Percentiles rank a stretch among this genome's conserved stretches.
These are phyloP conservation scores for Pandemis heparana DNA, from an alignment of 2,888 invertebrate genomes.

Conservation along the genomic window DNA sequence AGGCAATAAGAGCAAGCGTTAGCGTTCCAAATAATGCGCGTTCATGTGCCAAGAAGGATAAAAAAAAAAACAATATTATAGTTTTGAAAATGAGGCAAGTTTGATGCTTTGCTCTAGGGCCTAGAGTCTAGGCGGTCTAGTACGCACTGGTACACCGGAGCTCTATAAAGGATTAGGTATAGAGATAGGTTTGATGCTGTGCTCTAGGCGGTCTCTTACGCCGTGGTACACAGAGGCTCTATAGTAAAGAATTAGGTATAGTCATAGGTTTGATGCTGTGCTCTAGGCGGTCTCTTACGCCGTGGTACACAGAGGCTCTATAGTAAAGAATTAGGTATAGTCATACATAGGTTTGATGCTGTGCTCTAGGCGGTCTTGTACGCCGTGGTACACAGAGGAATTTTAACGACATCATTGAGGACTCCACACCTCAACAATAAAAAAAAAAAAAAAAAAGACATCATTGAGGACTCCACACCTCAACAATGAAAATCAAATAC, in stretches of 20 bases:
- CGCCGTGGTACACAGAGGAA: conserved; percentile 39
- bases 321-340: not conserved
- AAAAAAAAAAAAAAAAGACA: no score
- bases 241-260: not conserved
- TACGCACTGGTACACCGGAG: not conserved
- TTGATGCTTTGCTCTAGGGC: no score
- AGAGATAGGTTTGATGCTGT: not conserved
- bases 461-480: not conserved
- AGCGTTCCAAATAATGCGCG: no score
- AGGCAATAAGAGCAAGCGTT: no score
- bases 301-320: not conserved
- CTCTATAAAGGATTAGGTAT: not conserved
- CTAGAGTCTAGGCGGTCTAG: conserved; percentile 11
- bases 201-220: not conserved
- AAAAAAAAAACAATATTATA: no score
- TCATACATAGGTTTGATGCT: conserved; percentile 28
- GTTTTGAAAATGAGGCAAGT: not conserved
- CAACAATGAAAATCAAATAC: not conserved
- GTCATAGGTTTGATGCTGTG: conserved; percentile 34
- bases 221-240: not conserved
- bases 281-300: conserved; percentile 33
- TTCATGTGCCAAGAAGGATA: no score
- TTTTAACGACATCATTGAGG: not conserved
- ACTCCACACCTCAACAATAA: not conserved
- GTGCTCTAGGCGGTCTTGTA: conserved; percentile 39